phyloP scores from a whole-genome alignment of 2,113 vertebrate species.

The Phyllopteryx taeniolatus region DNA sequence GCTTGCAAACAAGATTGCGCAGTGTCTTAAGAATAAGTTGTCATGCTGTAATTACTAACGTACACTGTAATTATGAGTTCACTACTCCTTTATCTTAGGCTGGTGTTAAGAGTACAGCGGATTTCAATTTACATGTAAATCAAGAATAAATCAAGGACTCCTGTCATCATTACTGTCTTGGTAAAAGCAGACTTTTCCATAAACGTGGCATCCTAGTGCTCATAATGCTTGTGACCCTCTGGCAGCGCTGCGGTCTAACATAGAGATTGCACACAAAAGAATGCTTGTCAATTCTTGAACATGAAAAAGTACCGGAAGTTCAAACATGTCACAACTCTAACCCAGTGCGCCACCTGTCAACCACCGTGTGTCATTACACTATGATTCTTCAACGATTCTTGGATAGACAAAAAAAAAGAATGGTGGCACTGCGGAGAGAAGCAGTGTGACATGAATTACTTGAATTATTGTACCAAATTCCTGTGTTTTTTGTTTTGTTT shows the following conservation, averaged over 20 bases:
- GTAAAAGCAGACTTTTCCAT: conserved; percentile 1
- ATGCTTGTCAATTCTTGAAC: neutral
- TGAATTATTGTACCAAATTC: conserved; percentile 14
- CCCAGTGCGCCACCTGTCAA: neutral
- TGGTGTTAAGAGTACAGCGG: neutral
- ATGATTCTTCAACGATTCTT: neutral
- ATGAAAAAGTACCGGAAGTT: neutral
- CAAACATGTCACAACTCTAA: neutral
- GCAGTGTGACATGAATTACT: neutral
- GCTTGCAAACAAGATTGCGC: no score
- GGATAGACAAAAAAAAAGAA: neutral
- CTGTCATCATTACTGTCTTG: neutral
- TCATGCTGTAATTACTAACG: no score
- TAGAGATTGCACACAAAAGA: neutral
- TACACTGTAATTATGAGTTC: no score
- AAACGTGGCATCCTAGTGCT: neutral
- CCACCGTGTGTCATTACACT: neutral
- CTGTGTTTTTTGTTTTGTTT: neutral
- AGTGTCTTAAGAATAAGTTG: no score
- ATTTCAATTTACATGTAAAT: no score
- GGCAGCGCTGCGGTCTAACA: neutral
- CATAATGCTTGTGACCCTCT: neutral
- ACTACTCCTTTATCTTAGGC: neutral
- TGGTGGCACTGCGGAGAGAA: neutral
- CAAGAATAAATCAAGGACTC: no score